Conservation (phyloP, 2,113 vertebrate genomes). For the Leucosticte australis region DNA sequence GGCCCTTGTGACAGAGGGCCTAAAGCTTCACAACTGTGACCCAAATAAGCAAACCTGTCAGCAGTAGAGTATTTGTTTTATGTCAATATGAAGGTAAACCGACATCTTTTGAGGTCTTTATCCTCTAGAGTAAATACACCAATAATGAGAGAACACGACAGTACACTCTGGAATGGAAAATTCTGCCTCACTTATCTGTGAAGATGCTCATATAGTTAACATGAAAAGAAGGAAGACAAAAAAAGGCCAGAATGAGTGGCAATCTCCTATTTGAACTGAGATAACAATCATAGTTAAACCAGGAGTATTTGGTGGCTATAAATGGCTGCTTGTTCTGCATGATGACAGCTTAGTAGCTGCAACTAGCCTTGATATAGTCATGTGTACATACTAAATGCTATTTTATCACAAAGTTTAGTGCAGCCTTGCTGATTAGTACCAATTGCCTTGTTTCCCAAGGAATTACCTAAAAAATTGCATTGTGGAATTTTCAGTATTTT, state of each 20-base stretch:
- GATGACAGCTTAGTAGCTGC: not conserved
- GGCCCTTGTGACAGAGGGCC: not conserved
- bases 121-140: not conserved
- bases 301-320: not conserved
- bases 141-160: not conserved
- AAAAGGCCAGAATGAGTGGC: not conserved
- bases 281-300: not conserved
- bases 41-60: not conserved
- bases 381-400: not conserved
- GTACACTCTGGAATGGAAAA: not conserved
- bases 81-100: not conserved
- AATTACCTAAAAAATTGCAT: not conserved
- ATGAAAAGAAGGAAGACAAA: not conserved
- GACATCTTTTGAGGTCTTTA: not conserved
- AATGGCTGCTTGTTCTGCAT: not conserved
- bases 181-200: not conserved
- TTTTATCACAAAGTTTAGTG: not conserved
- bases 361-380: not conserved
- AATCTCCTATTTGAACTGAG: not conserved
- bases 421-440: not conserved
- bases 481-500: not conserved
- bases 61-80: not conserved
- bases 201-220: not conserved
- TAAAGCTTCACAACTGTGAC: not conserved
- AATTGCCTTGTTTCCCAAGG: not conserved